phyloP scores from a whole-genome alignment of 2,797 vertebrate genomes.

The Anguilla pacifica region DNA sequence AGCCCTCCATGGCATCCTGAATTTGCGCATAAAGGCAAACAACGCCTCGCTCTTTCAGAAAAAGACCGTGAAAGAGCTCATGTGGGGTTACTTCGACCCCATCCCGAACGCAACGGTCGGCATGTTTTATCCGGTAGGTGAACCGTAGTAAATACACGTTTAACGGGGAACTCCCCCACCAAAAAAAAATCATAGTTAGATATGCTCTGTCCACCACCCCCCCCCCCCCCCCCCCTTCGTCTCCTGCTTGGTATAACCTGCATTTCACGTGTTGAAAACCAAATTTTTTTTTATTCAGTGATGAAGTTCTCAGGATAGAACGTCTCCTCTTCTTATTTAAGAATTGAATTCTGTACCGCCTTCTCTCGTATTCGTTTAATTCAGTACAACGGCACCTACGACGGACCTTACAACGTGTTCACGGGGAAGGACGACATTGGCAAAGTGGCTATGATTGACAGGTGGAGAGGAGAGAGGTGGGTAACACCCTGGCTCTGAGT shows the following conservation, averaged over 20 bases:
- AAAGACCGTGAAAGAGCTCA: slow-evolving; percentile 80
- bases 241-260: too few relatives aligned
- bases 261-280: too few relatives aligned
- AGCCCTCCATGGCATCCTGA: slow-evolving; percentile 44
- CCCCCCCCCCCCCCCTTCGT: too few relatives aligned
- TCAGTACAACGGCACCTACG: slow-evolving; percentile 84
- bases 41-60: slow-evolving; percentile 81
- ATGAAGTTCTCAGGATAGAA: too few relatives aligned
- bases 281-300: too few relatives aligned
- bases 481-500: slow-evolving; percentile 28
- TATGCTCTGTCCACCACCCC: neutral
- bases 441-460: slow-evolving; percentile 80
- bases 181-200: neutral
- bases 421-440: slow-evolving; percentile 80
- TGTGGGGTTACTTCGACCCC: slow-evolving; percentile 91
- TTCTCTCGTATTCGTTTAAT: slow-evolving; percentile 24
- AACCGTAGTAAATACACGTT: neutral
- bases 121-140: slow-evolving; percentile 82
- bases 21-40: slow-evolving; percentile 60
- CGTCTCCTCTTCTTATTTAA: too few relatives aligned
- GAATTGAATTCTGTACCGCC: too few relatives aligned
- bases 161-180: neutral
- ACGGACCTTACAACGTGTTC: slow-evolving; percentile 82
- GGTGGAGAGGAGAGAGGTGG: slow-evolving; percentile 78
- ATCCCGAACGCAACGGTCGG: slow-evolving; percentile 65